These are phyloP conservation scores for Microchrysa polita DNA, from an alignment of 2,888 invertebrate species.

Conservation along the genomic window DNA sequence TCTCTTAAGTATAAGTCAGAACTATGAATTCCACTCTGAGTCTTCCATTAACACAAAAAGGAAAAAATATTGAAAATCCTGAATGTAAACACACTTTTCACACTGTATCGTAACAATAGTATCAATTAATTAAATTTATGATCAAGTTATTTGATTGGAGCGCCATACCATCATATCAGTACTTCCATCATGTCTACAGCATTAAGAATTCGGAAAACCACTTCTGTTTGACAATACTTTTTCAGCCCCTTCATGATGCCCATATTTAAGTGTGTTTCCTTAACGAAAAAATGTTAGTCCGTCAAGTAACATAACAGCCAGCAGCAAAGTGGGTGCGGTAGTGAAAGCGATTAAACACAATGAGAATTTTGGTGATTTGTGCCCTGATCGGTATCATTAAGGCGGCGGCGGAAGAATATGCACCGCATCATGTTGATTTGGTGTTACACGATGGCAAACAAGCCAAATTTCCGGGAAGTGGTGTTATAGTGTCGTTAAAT, in stretches of 20 bases:
- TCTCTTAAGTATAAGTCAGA: too few relatives aligned
- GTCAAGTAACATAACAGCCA: not conserved
- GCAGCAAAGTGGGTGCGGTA: not conserved
- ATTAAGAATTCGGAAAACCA: not conserved
- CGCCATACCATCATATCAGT: not conserved
- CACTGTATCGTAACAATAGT: not conserved
- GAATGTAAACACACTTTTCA: not conserved
- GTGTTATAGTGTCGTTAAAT: slow-evolving; percentile 32
- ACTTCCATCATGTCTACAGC: not conserved
- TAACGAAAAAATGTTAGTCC: slow-evolving; percentile 2
- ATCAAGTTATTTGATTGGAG: not conserved
- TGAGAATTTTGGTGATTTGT: slow-evolving; percentile 27
- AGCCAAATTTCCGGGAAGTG: slow-evolving; percentile 32
- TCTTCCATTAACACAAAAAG: too few relatives aligned
- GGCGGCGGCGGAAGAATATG: not conserved
- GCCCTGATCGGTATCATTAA: slow-evolving; percentile 6
- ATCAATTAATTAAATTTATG: not conserved
- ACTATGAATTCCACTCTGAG: too few relatives aligned
- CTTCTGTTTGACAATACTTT: slow-evolving; percentile 3
- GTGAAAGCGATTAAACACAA: not conserved
- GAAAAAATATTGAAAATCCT: not conserved
- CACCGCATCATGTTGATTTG: slow-evolving; percentile 35
- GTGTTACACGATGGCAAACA: slow-evolving; percentile 7
- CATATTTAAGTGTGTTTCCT: slow-evolving; percentile 25
- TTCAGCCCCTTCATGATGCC: not conserved